Base-by-base conservation (phyloP, 2,113 vertebrate species). In the rat (Rattus norvegicus) region DNA sequence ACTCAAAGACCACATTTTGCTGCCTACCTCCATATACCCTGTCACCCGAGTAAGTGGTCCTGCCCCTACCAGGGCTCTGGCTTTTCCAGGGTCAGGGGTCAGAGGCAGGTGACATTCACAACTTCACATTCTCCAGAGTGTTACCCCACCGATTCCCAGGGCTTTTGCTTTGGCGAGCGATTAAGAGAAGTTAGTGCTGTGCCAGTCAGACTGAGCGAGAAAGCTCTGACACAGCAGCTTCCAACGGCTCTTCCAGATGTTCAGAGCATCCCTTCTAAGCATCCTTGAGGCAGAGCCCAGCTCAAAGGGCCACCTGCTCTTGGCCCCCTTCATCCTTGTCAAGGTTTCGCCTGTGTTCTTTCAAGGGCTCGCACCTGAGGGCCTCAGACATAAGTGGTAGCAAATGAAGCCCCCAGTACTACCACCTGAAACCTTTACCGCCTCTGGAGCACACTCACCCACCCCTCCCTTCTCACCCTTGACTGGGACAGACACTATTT, bases 1-100 rank as follows among this genome's bases (percentile, higher is more conserved):
- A 0, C 98, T 99, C 98, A 98, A 98, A 98, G 99, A 99, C 97
- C 99, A 99, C 98, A 99, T 99, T 98, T 97, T 99, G 97, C 99
- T 99, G 81, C 99, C 99, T 26, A 99, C 98, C 91, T 98, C 98
- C 2, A 99, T 99, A 98, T 99, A 99, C 97, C 99, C 99, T 0
- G 61, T 99, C 0, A 98, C 99, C 61, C 98, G 99, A 99, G 99
- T 99, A 98, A 98, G 99, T 96, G 61, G 43, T 11, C 30, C 77
- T 4, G 30, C 59, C n/a, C 79, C n/a, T 4, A 30, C n/a, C 59
- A 19, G 81, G 81, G 81, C 65, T 52, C 54, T 5, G 6, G 24
- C 49, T 24, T 33, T 72, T 75, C 77, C 12, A 4, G 14, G 49
- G 28, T 65, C 63, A 28, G 13, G 2, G 54, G 22, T 81, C 61